Conservation (phyloP, 1,140 invertebrate species). For the Fopius arisanus region DNA sequence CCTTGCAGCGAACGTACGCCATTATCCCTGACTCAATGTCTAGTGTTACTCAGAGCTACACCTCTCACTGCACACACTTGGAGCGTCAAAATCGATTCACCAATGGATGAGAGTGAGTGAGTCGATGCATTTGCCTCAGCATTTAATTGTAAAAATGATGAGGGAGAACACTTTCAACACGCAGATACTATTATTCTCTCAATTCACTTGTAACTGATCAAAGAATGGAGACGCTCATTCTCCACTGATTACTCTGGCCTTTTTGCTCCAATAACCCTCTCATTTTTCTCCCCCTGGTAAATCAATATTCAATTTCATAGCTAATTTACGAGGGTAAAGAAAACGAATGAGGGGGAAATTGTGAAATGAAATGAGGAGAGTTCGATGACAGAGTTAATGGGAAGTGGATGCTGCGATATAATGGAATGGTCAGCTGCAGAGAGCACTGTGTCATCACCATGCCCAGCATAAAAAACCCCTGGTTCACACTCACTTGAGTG, state of each 20-base stretch:
- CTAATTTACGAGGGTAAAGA: background rate
- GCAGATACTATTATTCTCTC: too few species aligned
- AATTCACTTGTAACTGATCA: too few species aligned
- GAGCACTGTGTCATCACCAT: slow-evolving; percentile 51
- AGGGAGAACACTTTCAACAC: background rate
- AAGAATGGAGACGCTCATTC: background rate
- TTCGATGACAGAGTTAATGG: slow-evolving; percentile 36
- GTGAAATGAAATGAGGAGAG: background rate
- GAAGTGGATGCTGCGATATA: slow-evolving; percentile 46
- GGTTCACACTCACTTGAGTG: background rate
- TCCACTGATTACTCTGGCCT: background rate
- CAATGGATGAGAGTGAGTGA: background rate
- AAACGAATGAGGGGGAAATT: slow-evolving; percentile 17
- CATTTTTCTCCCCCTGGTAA: background rate
- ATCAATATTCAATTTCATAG: slow-evolving; percentile 1
- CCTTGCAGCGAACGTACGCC: slow-evolving; percentile 6
- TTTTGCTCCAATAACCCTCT: background rate
- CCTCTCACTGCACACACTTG: background rate
- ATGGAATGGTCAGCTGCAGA: slow-evolving; percentile 52
- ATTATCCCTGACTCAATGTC: slow-evolving; percentile 11
- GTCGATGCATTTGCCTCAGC: background rate
- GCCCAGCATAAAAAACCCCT: slow-evolving; percentile 48
- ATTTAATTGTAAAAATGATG: background rate
- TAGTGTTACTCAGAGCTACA: slow-evolving; percentile 5
- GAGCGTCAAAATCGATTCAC: background rate